Evolutionary conservation across 2,113 vertebrate genomes (phyloP).

Genomic region (Monopterus albus): DNA sequence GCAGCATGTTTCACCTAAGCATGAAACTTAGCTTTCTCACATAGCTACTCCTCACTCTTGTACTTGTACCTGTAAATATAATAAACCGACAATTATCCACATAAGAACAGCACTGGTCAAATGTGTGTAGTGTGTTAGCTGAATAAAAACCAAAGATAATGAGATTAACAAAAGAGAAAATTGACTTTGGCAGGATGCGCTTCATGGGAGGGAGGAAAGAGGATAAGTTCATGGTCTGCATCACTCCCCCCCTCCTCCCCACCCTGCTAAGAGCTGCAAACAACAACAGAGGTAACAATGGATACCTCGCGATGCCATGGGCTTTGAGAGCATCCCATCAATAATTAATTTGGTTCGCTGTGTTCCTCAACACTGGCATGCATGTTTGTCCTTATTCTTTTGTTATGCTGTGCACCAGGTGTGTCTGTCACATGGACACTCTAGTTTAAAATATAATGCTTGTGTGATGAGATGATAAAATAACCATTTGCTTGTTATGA

Average conservation of each 20-base stretch:
- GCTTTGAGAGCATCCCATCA: slow-evolving; percentile 71
- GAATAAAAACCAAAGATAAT: slow-evolving; percentile 14
- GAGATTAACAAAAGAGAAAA: slow-evolving; percentile 26
- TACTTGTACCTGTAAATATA: too few species aligned
- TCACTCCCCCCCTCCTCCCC: background rate
- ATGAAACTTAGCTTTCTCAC: too few species aligned
- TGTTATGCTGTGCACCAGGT: slow-evolving; percentile 25
- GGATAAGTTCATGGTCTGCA: slow-evolving; percentile 27
- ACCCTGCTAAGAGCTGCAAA: slow-evolving; percentile 50
- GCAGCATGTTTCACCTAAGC: slow-evolving; percentile 3
- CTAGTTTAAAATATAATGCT: slow-evolving; percentile 23
- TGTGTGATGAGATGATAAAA: slow-evolving; percentile 38
- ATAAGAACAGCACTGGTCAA: background rate
- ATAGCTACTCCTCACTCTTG: too few species aligned
- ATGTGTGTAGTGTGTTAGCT: background rate
- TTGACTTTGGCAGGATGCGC: slow-evolving; percentile 30
- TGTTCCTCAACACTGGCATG: slow-evolving; percentile 54
- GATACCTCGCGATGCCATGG: slow-evolving; percentile 64
- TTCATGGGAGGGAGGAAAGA: slow-evolving; percentile 21
- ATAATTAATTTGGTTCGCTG: slow-evolving; percentile 68
- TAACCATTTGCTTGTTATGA: slow-evolving; percentile 15
- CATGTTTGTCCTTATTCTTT: slow-evolving; percentile 55
- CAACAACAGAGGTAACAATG: slow-evolving; percentile 71
- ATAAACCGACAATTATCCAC: slow-evolving; percentile 1
- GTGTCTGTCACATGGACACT: slow-evolving; percentile 41